A percentile compares a stretch with the other conserved stretches of the same genome.
These are phyloP conservation scores for Kryptolebias marmoratus DNA, from an alignment of 2,113 vertebrate species.

Conservation along the genomic window DNA sequence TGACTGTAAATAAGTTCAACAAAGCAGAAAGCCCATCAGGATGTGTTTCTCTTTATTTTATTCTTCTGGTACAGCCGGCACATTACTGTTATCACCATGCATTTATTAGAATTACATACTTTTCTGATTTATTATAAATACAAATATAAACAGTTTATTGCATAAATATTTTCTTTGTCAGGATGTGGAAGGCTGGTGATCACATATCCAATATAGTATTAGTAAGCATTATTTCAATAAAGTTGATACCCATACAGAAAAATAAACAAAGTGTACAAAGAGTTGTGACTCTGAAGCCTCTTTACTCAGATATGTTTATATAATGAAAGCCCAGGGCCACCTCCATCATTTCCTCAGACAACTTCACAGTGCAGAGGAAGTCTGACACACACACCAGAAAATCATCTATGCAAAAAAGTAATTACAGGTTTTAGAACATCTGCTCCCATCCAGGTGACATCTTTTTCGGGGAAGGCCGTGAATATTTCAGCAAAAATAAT, in stretches of 20 bases:
- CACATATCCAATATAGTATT: not conserved
- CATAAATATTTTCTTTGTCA: conserved; percentile 16
- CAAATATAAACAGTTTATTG: conserved; percentile 31
- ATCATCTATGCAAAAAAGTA: no score
- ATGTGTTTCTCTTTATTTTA: not conserved
- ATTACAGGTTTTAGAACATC: no score
- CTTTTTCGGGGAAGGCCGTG: no score
- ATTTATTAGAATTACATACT: not conserved
- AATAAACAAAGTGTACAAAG: no score
- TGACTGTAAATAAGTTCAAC: conserved; percentile 62
- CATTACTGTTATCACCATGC: conserved; percentile 3
- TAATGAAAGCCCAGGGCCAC: no score
- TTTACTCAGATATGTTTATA: no score
- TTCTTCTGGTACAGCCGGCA: not conserved
- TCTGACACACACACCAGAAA: no score
- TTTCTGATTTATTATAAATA: not conserved
- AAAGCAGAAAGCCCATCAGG: not conserved
- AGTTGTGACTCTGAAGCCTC: no score
- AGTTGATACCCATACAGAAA: not conserved
- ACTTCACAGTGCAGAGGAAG: no score
- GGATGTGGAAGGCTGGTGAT: not conserved
- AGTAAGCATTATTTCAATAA: conserved; percentile 28
- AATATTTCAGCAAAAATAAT: no score
- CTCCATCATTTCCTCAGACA: no score
- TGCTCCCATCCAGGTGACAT: no score